Evolutionary conservation across 1,140 invertebrate species (phyloP).

Genomic region (Scaptomyza graminum): DNA sequence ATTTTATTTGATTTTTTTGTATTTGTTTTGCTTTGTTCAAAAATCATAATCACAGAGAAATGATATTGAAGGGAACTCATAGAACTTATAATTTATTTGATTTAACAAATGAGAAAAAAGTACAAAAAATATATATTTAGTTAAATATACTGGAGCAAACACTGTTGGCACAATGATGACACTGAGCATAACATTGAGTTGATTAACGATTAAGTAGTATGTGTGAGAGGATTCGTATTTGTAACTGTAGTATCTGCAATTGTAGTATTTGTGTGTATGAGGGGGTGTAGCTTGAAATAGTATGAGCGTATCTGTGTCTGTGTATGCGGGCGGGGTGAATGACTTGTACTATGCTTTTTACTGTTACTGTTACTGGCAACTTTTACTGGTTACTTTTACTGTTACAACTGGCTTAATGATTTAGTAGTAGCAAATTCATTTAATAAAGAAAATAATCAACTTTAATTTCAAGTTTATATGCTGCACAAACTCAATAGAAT

Average conservation of each 20-base stretch:
- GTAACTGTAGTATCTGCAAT: constrained; percentile 38
- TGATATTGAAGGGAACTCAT: constrained; percentile 43
- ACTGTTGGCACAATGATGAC: constrained; percentile 78
- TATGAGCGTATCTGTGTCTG: constrained; percentile 41
- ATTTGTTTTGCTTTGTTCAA: constrained; percentile 62
- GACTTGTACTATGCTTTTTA: constrained; percentile 41
- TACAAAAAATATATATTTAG: constrained; percentile 21
- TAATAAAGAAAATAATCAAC: constrained; percentile 33
- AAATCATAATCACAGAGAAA: constrained; percentile 52
- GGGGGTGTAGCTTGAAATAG: constrained; percentile 34
- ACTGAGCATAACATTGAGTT: constrained; percentile 63
- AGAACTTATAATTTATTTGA: constrained; percentile 45
- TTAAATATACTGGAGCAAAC: constrained; percentile 48
- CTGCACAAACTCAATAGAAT: constrained; percentile 41
- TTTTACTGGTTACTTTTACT: constrained; percentile 1
- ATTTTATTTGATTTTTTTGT: constrained; percentile 18
- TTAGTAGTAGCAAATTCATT: constrained; percentile 16
- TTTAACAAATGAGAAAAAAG: constrained; percentile 20
- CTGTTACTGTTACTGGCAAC: constrained; percentile 10
- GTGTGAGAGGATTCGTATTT: constrained; percentile 50
- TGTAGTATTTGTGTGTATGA: constrained; percentile 45
- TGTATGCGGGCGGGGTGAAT: constrained; percentile 50
- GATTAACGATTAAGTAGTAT: constrained; percentile 50
- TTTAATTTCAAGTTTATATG: constrained; percentile 26
- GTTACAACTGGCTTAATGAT: constrained; percentile 8